Evolutionary conservation across 30 jellyfish, hydroid and myxozoan species (phyloP), one percentile per base, ranked within the genome.

Genomic region (Aurelia coerulea): DNA sequence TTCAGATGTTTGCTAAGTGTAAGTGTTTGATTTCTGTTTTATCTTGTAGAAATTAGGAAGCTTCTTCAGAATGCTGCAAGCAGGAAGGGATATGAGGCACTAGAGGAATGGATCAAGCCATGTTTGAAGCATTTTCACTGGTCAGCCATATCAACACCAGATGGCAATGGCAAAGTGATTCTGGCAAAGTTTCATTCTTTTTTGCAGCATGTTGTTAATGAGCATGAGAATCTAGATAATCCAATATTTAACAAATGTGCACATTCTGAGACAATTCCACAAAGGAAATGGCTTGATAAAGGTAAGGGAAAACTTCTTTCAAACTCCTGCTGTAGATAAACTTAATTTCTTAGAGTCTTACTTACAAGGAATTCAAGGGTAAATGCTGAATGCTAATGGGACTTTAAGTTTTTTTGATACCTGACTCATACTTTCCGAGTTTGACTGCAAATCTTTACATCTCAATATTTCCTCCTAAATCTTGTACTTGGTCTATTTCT

Each of bases 111-210:
- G 84, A 73, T 39, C 71, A 35, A 73, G 49, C 73, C 84, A 41
- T 35, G 81, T 15, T 33, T 10, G 16, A 17, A 70, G 23, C 81
- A 70, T 8, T 17, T 23, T 10, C 81, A 70, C 70, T 23, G 81
- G 70, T 17, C 34, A 31, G 76, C 76, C 32, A 65, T 31, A 31
- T 65, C 79, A 33, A 73, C 84, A 52, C 81, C 41, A 3, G 71
- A 49, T 73, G 84, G 84, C 46, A 49, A 73, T 51, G 84, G 84
- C 34, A 17, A 23, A 23, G 84, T 73, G 54, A 73, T 73, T 35
- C 71, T 73, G 68, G 84, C 84, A 35, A 73, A 73, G 71, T 73
- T 73, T 37, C 41, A 73, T 23, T 73, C 84, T 18, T 35, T 73
- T 29, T 73, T 73, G 84, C 41, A 35, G 54, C 84, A 73, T 52